A percentile compares a stretch with the other conserved stretches of the same genome.
Evolutionary conservation across 2,888 invertebrate species (phyloP).

Genomic region (Unio delphinus): DNA sequence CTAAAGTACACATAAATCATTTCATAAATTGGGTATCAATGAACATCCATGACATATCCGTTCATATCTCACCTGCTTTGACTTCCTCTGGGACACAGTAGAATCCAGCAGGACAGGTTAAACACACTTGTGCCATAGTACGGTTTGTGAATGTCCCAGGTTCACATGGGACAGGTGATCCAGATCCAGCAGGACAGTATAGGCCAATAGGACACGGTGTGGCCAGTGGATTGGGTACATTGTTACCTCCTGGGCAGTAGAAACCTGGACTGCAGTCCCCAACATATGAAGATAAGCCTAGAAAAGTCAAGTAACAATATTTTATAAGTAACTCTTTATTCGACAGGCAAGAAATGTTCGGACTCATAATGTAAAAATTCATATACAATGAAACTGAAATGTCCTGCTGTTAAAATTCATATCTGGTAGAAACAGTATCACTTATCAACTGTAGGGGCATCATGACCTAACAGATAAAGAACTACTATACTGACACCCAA

Average conservation of each 20-base stretch:
- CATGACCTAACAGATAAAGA: too few relatives aligned
- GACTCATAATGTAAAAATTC: too few relatives aligned
- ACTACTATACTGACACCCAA: too few relatives aligned
- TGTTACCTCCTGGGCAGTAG: conserved; percentile 65
- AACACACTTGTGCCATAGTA: conserved; percentile 58
- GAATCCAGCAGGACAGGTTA: conserved; percentile 63
- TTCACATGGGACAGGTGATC: conserved; percentile 59
- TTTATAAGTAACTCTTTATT: too few relatives aligned
- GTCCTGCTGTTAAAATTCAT: too few relatives aligned
- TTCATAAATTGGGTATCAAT: background rate
- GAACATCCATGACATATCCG: background rate
- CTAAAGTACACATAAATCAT: background rate
- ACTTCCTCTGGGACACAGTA: conserved; percentile 69
- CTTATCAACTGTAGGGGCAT: too few relatives aligned
- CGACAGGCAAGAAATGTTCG: too few relatives aligned
- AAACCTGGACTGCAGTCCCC: conserved; percentile 65
- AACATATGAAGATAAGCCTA: conserved; percentile 58
- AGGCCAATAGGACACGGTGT: conserved; percentile 66
- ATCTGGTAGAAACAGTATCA: too few relatives aligned
- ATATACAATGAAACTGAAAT: too few relatives aligned
- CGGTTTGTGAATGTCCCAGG: conserved; percentile 66
- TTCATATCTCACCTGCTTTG: conserved; percentile 41
- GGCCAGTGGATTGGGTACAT: conserved; percentile 57
- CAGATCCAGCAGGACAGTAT: conserved; percentile 63
- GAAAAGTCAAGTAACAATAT: conserved; percentile 7